Evolutionary conservation across 2,113 vertebrate genomes (phyloP).

Genomic region (Cyprinodon variegatus): DNA sequence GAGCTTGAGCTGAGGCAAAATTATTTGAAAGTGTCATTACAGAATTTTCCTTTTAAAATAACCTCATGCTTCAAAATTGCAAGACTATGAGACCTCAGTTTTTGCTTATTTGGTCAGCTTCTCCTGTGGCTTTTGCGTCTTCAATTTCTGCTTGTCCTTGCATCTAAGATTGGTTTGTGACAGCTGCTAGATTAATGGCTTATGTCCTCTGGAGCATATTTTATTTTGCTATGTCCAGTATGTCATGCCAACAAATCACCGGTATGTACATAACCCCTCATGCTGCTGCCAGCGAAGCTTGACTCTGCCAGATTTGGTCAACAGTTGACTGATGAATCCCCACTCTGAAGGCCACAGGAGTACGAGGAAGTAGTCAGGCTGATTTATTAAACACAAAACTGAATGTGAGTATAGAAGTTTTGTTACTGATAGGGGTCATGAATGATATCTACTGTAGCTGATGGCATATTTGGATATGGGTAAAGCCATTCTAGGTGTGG

Average conservation of each 20-base stretch:
- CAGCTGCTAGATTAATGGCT: slow-evolving; percentile 66
- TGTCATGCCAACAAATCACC: slow-evolving; percentile 73
- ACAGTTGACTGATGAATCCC: slow-evolving; percentile 69
- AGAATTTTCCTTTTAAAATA: neutral
- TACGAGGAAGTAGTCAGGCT: slow-evolving; percentile 52
- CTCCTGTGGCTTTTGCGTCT: slow-evolving; percentile 36
- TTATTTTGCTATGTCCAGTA: slow-evolving; percentile 72
- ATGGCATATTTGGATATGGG: slow-evolving; percentile 48
- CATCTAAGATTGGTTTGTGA: slow-evolving; percentile 68
- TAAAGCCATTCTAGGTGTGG: slow-evolving; percentile 59
- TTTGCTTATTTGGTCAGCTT: slow-evolving; percentile 55
- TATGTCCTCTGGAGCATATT: slow-evolving; percentile 64
- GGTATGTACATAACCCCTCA: slow-evolving; percentile 59
- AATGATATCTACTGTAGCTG: slow-evolving; percentile 58
- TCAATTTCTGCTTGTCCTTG: slow-evolving; percentile 63
- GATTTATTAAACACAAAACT: slow-evolving; percentile 71
- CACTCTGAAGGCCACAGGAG: slow-evolving; percentile 64
- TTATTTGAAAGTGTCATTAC: slow-evolving; percentile 1
- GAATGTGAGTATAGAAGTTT: slow-evolving; percentile 61
- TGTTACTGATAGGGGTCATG: slow-evolving; percentile 55
- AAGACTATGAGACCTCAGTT: slow-evolving; percentile 26
- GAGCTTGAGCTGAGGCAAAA: neutral
- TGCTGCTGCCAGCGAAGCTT: slow-evolving; percentile 43
- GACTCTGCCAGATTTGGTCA: slow-evolving; percentile 65
- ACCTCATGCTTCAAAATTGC: neutral